phyloP scores from a whole-genome alignment of 2,888 invertebrate species.

The Eutolmus rufibarbis region DNA sequence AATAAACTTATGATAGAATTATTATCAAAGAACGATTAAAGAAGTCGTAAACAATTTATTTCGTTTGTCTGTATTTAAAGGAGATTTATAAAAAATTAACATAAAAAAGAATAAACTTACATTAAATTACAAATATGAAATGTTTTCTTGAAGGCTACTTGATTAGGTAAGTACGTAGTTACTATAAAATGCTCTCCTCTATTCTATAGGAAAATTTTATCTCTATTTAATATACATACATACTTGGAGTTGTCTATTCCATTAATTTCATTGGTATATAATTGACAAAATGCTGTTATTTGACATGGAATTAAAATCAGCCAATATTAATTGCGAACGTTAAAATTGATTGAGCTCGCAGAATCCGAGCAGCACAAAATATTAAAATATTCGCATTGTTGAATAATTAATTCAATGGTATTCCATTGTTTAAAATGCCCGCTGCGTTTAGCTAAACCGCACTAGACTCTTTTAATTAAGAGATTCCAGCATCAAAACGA shows the following conservation, averaged over 20 bases:
- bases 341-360: background rate
- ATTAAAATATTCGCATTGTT: background rate
- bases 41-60: too few relatives aligned
- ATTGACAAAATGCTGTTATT: background rate
- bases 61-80: too few relatives aligned
- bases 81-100: too few relatives aligned
- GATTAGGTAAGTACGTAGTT: background rate
- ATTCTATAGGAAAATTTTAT: background rate
- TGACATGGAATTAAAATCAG: background rate
- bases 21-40: too few relatives aligned
- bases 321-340: background rate
- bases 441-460: background rate
- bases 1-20: too few relatives aligned
- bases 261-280: background rate
- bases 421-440: background rate
- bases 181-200: background rate
- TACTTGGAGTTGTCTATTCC: background rate
- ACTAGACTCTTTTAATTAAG: background rate
- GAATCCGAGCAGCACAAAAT: background rate
- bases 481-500: background rate
- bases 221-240: background rate
- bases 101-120: too few relatives aligned
- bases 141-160: background rate
- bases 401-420: background rate
- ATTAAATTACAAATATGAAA: too few relatives aligned